A percentile compares a stretch with the other conserved stretches of the same genome.
Conservation (phyloP, 2,888 invertebrate species). For the Brenthis hecate region DNA sequence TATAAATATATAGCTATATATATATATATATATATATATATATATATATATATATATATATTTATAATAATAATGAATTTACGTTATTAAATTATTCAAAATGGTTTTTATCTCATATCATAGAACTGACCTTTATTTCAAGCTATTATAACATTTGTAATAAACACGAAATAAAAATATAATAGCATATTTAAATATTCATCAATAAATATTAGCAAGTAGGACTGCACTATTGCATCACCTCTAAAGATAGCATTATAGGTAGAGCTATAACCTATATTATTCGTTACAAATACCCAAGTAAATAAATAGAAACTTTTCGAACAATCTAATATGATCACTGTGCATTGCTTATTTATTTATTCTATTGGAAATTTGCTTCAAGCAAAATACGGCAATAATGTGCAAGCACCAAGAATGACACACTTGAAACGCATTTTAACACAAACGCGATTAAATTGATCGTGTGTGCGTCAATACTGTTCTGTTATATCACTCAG, state of each 20-base stretch:
- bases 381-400: constrained; percentile 22
- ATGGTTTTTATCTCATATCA: no score
- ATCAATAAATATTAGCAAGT: constrained; percentile 46
- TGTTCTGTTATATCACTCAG: constrained; percentile 42
- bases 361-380: background rate
- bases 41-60: no score
- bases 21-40: no score
- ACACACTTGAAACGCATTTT: constrained; percentile 1
- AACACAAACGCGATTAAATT: constrained; percentile 25
- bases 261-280: constrained; percentile 15
- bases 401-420: background rate
- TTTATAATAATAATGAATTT: no score
- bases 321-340: background rate
- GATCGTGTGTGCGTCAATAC: constrained; percentile 34
- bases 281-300: constrained; percentile 23
- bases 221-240: constrained; percentile 57
- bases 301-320: constrained; percentile 17
- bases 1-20: no score
- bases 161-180: background rate
- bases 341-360: constrained; percentile 22
- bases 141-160: no score
- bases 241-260: constrained; percentile 53
- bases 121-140: no score
- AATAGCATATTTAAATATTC: constrained; percentile 2
- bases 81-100: no score